These are phyloP conservation scores for Sebastes itinus DNA, from an alignment of 2,797 vertebrate genomes.

Conservation along the genomic window DNA sequence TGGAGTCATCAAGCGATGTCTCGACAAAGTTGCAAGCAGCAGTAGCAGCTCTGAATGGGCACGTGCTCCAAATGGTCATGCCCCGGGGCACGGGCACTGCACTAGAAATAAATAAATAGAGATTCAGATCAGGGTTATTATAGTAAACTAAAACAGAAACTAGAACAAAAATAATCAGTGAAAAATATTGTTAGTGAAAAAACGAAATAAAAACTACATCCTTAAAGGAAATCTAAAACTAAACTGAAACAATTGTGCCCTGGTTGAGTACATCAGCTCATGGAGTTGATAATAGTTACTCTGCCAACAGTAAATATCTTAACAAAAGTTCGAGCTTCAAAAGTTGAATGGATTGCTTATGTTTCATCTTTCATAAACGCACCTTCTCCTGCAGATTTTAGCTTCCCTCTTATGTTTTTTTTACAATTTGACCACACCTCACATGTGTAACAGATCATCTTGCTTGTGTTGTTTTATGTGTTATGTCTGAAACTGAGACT, in stretches of 20 bases:
- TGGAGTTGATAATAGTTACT: neutral
- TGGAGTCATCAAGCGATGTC: too few species aligned
- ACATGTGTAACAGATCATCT: neutral
- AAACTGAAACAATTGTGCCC: too few species aligned
- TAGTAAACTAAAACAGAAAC: too few species aligned
- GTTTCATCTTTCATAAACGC: neutral
- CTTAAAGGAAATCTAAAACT: too few species aligned
- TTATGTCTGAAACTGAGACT: neutral
- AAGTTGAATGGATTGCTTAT: neutral
- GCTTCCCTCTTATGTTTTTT: neutral
- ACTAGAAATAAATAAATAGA: rapidly evolving
- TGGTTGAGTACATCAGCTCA: neutral
- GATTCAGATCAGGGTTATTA: neutral
- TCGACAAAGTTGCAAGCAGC: too few species aligned
- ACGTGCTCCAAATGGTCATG: rapidly evolving
- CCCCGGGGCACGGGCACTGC: rapidly evolving
- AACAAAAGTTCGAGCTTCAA: rapidly evolving
- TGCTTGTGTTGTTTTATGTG: neutral
- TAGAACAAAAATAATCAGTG: too few species aligned
- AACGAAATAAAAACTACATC: rapidly evolving
- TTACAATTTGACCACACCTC: neutral
- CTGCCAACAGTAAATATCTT: neutral
- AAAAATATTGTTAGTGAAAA: too few species aligned
- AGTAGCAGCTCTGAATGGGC: too few species aligned
- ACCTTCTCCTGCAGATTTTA: neutral